phyloP scores from a whole-genome alignment of 2,888 invertebrate species.

The Ornithoptera priamus region DNA sequence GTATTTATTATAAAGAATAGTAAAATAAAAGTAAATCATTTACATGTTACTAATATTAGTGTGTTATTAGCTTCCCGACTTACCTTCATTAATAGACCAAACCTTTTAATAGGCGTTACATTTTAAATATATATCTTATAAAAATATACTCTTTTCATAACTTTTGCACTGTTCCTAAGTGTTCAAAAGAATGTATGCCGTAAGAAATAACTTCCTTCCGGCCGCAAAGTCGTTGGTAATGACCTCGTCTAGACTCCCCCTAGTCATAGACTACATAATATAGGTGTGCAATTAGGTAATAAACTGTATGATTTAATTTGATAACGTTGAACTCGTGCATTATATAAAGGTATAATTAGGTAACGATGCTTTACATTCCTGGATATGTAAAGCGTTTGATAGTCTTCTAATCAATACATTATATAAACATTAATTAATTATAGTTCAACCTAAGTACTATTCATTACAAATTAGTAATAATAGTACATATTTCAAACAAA shows the following conservation, averaged over 20 bases:
- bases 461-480: too few relatives aligned
- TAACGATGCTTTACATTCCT: too few relatives aligned
- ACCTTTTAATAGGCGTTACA: not conserved
- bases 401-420: too few relatives aligned
- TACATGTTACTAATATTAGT: too few relatives aligned
- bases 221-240: slow-evolving; percentile 43
- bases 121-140: too few relatives aligned
- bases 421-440: too few relatives aligned
- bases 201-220: slow-evolving; percentile 44
- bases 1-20: too few relatives aligned
- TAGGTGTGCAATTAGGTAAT: slow-evolving; percentile 14
- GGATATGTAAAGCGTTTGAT: too few relatives aligned
- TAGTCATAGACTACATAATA: slow-evolving; percentile 30
- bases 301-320: not conserved
- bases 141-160: not conserved
- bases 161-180: not conserved
- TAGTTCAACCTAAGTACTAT: too few relatives aligned
- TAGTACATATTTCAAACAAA: not conserved
- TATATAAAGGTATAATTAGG: not conserved
- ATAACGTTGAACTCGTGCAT: not conserved
- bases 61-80: not conserved
- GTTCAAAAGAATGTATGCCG: slow-evolving; percentile 28
- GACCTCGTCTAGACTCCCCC: slow-evolving; percentile 44
- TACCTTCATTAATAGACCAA: not conserved
- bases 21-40: too few relatives aligned